A percentile compares a stretch with the other conserved stretches of the same genome.
phyloP scores from a whole-genome alignment of 2,113 vertebrate genomes.

The Egretta garzetta region DNA sequence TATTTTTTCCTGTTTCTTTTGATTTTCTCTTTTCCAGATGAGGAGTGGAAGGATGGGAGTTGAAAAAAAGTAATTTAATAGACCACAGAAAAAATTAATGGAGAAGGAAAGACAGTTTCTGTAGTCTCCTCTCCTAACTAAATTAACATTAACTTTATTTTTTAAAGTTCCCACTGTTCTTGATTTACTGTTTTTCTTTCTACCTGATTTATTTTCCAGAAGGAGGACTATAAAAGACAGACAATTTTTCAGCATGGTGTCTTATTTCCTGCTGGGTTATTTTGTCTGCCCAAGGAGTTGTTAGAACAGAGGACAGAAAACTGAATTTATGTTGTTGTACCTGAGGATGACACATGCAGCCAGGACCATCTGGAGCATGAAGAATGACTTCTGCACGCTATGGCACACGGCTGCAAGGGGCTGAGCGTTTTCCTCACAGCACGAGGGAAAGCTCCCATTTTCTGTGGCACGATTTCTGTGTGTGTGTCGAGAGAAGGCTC shows the following conservation, averaged over 20 bases:
- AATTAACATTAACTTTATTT: slow-evolving; percentile 60
- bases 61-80: slow-evolving; percentile 32
- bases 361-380: neutral
- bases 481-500: neutral
- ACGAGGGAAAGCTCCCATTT: neutral
- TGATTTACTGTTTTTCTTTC: slow-evolving; percentile 60
- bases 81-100: slow-evolving; percentile 25
- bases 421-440: neutral
- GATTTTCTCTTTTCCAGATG: slow-evolving; percentile 41
- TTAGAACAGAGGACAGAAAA: slow-evolving; percentile 13
- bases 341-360: neutral
- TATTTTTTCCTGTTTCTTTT: slow-evolving; percentile 1
- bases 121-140: slow-evolving; percentile 29
- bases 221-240: slow-evolving; percentile 32
- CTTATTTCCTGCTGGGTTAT: slow-evolving; percentile 42
- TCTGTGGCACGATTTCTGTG: neutral
- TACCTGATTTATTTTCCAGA: slow-evolving; percentile 73
- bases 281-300: slow-evolving; percentile 10
- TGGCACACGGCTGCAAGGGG: neutral
- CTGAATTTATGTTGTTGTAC: slow-evolving; percentile 3
- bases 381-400: neutral
- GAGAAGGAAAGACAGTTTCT: slow-evolving; percentile 12
- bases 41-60: neutral
- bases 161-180: neutral
- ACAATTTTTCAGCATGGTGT: slow-evolving; percentile 54